Conservation (phyloP, 2,888 invertebrate genomes). For the Exocentrus adspersus region DNA sequence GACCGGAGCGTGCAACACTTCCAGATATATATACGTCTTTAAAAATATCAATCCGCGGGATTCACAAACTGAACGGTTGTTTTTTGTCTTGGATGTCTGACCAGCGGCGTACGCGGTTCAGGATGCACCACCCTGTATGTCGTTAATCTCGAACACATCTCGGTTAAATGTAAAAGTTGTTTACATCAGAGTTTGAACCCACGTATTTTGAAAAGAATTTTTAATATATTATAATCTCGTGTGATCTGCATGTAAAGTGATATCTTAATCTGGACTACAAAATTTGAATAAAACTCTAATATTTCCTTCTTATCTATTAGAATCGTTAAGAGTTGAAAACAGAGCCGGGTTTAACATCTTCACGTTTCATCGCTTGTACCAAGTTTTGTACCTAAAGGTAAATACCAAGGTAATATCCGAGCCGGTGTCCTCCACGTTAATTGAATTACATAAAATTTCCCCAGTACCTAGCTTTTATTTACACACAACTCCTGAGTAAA, state of each 20-base stretch:
- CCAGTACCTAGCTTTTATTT: not conserved
- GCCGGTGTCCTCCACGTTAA: not conserved
- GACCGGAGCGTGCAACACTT: slow-evolving; percentile 5
- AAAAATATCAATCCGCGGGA: slow-evolving; percentile 11
- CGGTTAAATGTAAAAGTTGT: too few relatives aligned
- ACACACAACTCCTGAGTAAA: not conserved
- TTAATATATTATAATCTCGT: too few relatives aligned
- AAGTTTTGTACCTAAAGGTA: not conserved
- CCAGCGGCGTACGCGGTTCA: too few relatives aligned
- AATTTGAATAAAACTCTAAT: not conserved
- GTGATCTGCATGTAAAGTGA: not conserved
- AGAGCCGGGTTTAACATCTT: not conserved
- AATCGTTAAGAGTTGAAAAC: not conserved
- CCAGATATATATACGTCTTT: slow-evolving; percentile 1
- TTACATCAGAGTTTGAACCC: too few relatives aligned
- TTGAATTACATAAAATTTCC: not conserved
- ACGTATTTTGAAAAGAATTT: too few relatives aligned
- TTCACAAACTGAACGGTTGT: slow-evolving; percentile 10
- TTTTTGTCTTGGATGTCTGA: not conserved
- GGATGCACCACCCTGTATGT: too few relatives aligned
- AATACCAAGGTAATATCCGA: too few relatives aligned
- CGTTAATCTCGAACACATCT: too few relatives aligned
- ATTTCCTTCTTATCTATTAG: not conserved
- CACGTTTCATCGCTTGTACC: not conserved
- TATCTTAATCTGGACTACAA: not conserved